Evolutionary conservation across 2,888 invertebrate genomes (phyloP), one percentile per base, ranked within the genome.

Genomic region (Thymelicus acteon): DNA sequence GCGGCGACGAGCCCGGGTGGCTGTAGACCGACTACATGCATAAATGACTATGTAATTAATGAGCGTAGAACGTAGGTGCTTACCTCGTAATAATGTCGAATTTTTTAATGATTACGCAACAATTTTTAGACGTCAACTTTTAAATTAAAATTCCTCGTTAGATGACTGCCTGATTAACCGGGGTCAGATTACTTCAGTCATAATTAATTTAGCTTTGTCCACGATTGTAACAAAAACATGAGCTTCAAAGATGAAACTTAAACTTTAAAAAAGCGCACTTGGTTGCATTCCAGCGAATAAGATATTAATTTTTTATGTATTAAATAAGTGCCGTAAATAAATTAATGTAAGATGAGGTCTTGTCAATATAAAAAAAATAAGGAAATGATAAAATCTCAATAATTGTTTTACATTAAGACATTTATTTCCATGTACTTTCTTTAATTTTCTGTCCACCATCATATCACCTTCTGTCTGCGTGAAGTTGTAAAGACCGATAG

Each of bases 1-100:
- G 84, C 88, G 81, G 82, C 86, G 86, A 86, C 85, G 86, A 85
- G 81, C 82, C 82, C 82, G 84, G 82, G 83, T 82, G 84, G 81
- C 81, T 85, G 80, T 58, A 47, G 57, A 62, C 63, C 62, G 31
- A 31, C 83, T 85, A 84, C 82, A 89, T 89, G 88, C 90, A 88
- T 89, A 89, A 91, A 90, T 88, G 87, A 86, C 86, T 87, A 84
- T 80, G 83, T 88, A 88, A 91, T 91, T 92, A 92, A 92, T 91
- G 91, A 91, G 84, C 84, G 80, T 83, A 81, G 82, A 85, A 83
- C 78, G 80, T 74, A 77, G 78, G 77, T 82, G 76, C 81, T 80
- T 82, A 82, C 81, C 65, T 65, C 71, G 58, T 82, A 58, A 69
- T 69, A 39, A 84, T 85, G 84, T 82, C 84, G 79, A 82, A 85